A percentile compares a stretch with the other conserved stretches of the same genome.
Conservation (phyloP, 2,113 vertebrate genomes). For the Castor canadensis region DNA sequence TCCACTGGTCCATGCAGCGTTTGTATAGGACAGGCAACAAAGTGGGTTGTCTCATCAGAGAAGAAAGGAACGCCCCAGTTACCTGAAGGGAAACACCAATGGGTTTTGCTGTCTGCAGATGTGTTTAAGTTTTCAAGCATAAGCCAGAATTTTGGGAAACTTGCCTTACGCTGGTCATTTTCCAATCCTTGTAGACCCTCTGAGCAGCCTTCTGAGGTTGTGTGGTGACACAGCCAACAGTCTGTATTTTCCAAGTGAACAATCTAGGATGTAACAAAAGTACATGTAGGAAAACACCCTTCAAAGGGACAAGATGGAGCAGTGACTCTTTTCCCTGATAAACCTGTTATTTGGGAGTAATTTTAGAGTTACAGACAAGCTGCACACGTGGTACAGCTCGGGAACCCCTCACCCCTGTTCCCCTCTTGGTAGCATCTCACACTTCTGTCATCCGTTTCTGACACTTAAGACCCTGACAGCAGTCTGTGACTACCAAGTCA, state of each 20-base stretch:
- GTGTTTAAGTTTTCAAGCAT: rapidly evolving
- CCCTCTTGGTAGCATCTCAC: rapidly evolving
- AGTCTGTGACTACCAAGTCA: rapidly evolving
- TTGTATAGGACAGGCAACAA: rapidly evolving
- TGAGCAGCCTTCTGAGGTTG: rapidly evolving
- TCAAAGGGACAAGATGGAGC: rapidly evolving
- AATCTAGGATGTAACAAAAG: rapidly evolving
- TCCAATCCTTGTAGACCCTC: neutral
- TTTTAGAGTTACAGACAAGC: neutral
- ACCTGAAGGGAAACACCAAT: rapidly evolving
- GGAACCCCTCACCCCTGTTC: rapidly evolving
- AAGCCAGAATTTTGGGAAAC: neutral
- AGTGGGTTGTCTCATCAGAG: rapidly evolving
- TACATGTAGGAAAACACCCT: rapidly evolving
- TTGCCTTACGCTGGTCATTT: rapidly evolving
- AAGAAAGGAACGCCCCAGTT: rapidly evolving
- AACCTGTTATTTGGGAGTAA: neutral
- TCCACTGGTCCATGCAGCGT: rapidly evolving
- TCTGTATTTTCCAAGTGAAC: rapidly evolving
- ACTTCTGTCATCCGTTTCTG: rapidly evolving
- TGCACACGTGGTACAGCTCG: too few species aligned
- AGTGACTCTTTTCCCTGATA: rapidly evolving
- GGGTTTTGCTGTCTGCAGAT: rapidly evolving
- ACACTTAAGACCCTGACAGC: rapidly evolving
- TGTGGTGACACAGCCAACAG: rapidly evolving